phyloP scores from a whole-genome alignment of 2,797 vertebrate species.

The Crypturellus tataupa region DNA sequence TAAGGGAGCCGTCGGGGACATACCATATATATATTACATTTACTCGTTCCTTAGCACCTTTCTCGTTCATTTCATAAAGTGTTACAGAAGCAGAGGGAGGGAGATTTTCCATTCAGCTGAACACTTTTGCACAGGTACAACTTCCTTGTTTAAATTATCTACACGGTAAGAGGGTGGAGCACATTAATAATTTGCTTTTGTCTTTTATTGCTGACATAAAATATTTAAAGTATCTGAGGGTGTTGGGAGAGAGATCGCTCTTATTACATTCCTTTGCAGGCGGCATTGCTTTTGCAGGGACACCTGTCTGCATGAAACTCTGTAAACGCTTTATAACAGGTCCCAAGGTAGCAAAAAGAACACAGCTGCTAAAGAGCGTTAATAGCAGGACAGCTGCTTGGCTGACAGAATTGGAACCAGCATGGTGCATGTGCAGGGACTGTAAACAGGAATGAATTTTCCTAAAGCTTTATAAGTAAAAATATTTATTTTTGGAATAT shows the following conservation, averaged over 20 bases:
- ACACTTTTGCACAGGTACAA: not conserved
- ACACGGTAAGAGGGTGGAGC: not conserved
- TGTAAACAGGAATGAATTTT: constrained; percentile 84
- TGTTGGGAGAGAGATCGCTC: not conserved
- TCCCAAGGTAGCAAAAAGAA: constrained; percentile 69
- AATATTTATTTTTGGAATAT: constrained; percentile 83
- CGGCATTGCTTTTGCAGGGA: constrained; percentile 47
- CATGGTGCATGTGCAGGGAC: constrained; percentile 56
- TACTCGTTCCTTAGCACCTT: not conserved
- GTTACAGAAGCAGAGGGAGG: not conserved
- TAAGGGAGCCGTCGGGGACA: rapidly evolving
- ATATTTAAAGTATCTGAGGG: not conserved
- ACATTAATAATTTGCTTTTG: constrained; percentile 25
- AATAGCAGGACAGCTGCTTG: constrained; percentile 79
- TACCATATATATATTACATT: not conserved
- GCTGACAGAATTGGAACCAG: constrained; percentile 81
- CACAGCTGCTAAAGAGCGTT: constrained; percentile 74
- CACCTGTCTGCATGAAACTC: constrained; percentile 78
- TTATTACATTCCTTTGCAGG: constrained; percentile 68
- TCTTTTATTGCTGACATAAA: constrained; percentile 41
- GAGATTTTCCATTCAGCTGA: not conserved
- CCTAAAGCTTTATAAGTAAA: constrained; percentile 81
- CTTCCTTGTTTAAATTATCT: constrained; percentile 12
- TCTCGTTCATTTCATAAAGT: not conserved
- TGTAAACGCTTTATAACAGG: constrained; percentile 60